A percentile compares a stretch with the other conserved stretches of the same genome.
Conservation (phyloP, 2,113 vertebrate species). For the Fregetta grallaria region DNA sequence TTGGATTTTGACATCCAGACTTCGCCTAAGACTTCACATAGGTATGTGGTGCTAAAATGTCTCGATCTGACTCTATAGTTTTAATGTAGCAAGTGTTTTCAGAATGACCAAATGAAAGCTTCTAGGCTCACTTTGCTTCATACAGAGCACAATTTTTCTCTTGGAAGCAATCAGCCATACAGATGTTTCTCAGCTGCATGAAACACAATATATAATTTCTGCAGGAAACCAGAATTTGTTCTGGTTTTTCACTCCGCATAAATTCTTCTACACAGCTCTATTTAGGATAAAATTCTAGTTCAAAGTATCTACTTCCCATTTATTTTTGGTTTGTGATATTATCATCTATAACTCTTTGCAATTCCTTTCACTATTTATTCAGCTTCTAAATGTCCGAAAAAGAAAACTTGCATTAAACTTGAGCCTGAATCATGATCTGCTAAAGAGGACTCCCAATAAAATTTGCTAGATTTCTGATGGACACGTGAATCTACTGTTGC, state of each 20-base stretch:
- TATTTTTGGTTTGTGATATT: not conserved
- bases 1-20: not conserved
- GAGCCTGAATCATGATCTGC: not conserved
- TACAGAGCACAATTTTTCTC: not conserved
- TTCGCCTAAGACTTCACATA: not conserved
- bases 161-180: not conserved
- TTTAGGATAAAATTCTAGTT: not conserved
- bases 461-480: not conserved
- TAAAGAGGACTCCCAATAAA: not conserved
- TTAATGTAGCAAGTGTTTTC: not conserved
- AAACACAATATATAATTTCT: conserved; percentile 23
- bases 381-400: not conserved
- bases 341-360: not conserved
- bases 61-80: not conserved
- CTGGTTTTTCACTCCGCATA: not conserved
- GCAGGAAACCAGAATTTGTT: not conserved
- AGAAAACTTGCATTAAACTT: not conserved
- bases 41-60: not conserved
- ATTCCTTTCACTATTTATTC: not conserved
- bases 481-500: fast-evolving
- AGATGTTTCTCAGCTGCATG: not conserved
- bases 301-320: not conserved
- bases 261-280: not conserved
- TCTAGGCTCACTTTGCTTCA: not conserved
- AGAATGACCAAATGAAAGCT: not conserved